These are phyloP conservation scores for Orchesellides sinensis DNA, from an alignment of 2,888 invertebrate genomes.

Conservation along the genomic window DNA sequence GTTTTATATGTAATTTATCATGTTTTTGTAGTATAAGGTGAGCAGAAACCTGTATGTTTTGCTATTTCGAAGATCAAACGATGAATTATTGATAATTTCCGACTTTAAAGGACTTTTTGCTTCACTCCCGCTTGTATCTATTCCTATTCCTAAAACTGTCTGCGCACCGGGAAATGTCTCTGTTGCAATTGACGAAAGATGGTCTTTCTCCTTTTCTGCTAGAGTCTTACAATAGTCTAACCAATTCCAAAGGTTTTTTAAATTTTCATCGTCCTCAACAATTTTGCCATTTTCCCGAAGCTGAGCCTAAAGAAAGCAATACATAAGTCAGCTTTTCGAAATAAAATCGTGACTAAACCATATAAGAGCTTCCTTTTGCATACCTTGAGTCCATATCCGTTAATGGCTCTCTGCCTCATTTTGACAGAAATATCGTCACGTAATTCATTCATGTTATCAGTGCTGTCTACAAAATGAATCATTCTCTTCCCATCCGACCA, in stretches of 20 bases:
- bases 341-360: too few relatives aligned
- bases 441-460: slow-evolving; percentile 79
- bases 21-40: background rate
- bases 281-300: slow-evolving; percentile 88
- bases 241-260: slow-evolving; percentile 92
- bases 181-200: slow-evolving; percentile 66
- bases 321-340: too few relatives aligned
- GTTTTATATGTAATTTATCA: too few relatives aligned
- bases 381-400: slow-evolving; percentile 84
- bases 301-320: slow-evolving; percentile 82
- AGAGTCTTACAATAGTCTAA: slow-evolving; percentile 84
- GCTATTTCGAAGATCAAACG: slow-evolving; percentile 71
- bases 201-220: slow-evolving; percentile 79
- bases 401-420: slow-evolving; percentile 84
- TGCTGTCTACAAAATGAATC: slow-evolving; percentile 81
- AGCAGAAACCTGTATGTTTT: slow-evolving; percentile 74
- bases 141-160: slow-evolving; percentile 69
- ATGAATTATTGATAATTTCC: slow-evolving; percentile 72
- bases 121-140: slow-evolving; percentile 30
- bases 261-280: slow-evolving; percentile 82
- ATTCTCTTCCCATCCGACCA: slow-evolving; percentile 87
- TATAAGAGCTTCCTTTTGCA: too few relatives aligned
- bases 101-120: slow-evolving; percentile 67
- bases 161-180: slow-evolving; percentile 72
- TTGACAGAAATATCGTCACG: slow-evolving; percentile 85